A percentile compares a stretch with the other conserved stretches of the same genome.
phyloP scores from a whole-genome alignment of 1,140 invertebrate genomes.

The Berghia stephanieae region DNA sequence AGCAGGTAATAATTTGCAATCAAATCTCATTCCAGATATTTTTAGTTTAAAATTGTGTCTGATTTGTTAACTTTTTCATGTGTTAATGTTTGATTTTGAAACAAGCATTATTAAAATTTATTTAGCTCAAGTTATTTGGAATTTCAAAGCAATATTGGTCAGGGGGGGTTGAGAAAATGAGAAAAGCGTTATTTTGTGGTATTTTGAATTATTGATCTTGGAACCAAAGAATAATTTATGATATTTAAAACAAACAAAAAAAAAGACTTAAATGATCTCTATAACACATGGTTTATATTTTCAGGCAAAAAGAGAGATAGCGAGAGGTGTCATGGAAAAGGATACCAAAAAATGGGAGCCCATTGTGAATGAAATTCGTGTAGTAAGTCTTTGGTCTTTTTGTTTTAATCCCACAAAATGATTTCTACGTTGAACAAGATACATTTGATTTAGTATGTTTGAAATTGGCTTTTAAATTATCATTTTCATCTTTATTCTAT shows the following conservation, averaged over 20 bases:
- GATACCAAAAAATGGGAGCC: conserved; percentile 30
- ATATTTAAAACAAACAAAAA: neutral
- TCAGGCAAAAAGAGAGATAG: conserved; percentile 24
- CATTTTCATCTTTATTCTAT: neutral
- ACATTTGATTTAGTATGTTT: neutral
- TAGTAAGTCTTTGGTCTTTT: neutral
- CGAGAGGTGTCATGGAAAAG: conserved; percentile 1
- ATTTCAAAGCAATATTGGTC: neutral
- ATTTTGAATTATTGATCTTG: neutral
- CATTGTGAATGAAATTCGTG: conserved; percentile 22
- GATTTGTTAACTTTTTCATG: too few relatives aligned
- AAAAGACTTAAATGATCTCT: neutral
- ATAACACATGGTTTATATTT: too few relatives aligned
- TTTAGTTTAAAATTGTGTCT: too few relatives aligned
- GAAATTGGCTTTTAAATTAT: neutral
- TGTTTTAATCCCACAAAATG: neutral
- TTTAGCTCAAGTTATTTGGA: neutral
- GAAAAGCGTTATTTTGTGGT: too few relatives aligned
- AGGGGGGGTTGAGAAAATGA: neutral
- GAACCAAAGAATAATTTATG: neutral
- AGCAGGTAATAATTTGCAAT: too few relatives aligned
- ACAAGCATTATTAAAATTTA: neutral
- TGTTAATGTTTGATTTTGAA: too few relatives aligned
- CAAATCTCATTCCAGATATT: too few relatives aligned
- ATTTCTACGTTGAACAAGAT: neutral